Base-by-base conservation (phyloP, 2,888 invertebrate genomes). In the Agrotis puta region DNA sequence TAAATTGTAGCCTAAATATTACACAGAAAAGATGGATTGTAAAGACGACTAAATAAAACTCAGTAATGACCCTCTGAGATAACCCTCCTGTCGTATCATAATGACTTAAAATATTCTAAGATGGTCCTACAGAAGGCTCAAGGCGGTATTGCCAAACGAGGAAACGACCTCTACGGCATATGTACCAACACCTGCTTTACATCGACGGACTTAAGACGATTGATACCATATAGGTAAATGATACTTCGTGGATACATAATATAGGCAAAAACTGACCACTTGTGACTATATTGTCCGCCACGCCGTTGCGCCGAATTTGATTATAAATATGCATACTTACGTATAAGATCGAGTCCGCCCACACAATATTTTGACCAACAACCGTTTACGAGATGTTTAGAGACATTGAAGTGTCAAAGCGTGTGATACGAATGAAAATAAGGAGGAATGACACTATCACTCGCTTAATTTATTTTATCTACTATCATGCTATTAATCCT, bases 401-500 rank as follows among this genome's bases (percentile, higher is more conserved):
- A 74, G 45, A 24, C 20, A 57, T 74, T 74, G 85, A 89, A 88
- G 86, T 87, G 82, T 86, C 84, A 83, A 85, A 84, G 84, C 80
- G 77, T 84, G 86, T 91, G 88, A 89, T 85, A 89, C 85, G 83
- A 87, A 91, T 91, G 87, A 88, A 88, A 92, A 92, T 91, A 87
- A 89, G 88, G 86, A 87, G 87, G 85, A 88, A 80, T 85, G 85
- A 84, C 88, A 88, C 85, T 85, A 87, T 88, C 85, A 87, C 85
- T 81, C 75, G 73, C 58, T 68, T 85, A 76, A 91, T 93, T 91
- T 27, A 27, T 27, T 93, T 91, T n/a, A n/a, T n/a, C n/a, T n/a
- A n/a, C n/a, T n/a, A n/a, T n/a, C n/a, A n/a, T n/a, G n/a, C n/a
- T n/a, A n/a, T n/a, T n/a, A n/a, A n/a, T n/a, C n/a, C n/a, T n/a